Base-by-base conservation (phyloP, 2,797 vertebrate species). In the Tiaroga cobitis region DNA sequence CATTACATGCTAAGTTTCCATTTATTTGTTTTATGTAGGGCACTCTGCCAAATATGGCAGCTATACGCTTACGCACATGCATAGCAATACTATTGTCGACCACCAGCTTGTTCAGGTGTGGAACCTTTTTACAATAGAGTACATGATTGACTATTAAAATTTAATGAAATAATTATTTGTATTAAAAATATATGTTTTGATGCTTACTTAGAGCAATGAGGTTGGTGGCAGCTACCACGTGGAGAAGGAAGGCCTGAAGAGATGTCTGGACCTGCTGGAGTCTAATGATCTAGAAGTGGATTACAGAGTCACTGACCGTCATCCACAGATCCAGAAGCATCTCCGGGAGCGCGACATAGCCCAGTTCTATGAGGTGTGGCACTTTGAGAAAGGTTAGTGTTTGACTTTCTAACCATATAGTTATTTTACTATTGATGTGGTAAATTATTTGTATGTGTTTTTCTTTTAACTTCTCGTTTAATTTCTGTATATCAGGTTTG, bases 191-290 rank as follows among this genome's bases (percentile, higher is more conserved):
- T 8, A 9, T 41, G 10, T 54, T 2, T 56, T n/a, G 32, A 18
- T 26, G 24, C 10, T n/a, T 59, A n/a, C 15, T 0, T 61, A 41
- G 37, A 78, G 54, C 76, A 61, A 63, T 26, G 54, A 61, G 34
- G 56, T 78, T 41, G 54, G 54, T 61, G 76, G 76, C 16, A 78
- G 54, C 7, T 43, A n/a, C 37, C 24, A 61, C 34, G 63, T 78
- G 56, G 34, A 41, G 34, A 41, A 78, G 15, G 54, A 78, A 26
- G 54, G 56, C 21, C 56, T 63, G 10, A 61, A 78, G 37, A 61
- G 34, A 78, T 61, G 76, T 78, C 76, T 78, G 24, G 24, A 78
- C 16, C 3, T 61, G 21, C 76, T 61, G 13, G 34, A 78, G 37
- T 26, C 29, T 2, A 24, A 37, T 3, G 2, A 19, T 34, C 9